Base-by-base conservation (phyloP, 2,888 invertebrate genomes). In the Ommatoiulus sabulosus region DNA sequence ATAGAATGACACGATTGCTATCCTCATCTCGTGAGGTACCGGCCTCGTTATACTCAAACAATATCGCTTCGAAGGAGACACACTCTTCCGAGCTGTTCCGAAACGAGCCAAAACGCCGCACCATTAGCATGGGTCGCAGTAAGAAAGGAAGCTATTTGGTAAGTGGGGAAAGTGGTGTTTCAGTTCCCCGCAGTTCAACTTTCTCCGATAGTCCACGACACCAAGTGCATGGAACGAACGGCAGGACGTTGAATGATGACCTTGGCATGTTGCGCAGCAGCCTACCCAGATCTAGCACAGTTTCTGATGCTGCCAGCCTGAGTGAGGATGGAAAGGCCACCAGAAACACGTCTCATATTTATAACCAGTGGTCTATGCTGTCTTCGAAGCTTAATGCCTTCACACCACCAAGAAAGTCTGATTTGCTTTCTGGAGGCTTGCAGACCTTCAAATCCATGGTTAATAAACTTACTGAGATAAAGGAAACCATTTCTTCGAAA, bases 391-490 rank as follows among this genome's bases (percentile, higher is more conserved):
- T 86, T 87, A 52, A 87, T 44, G 20, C 97, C 88, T 96, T 96
- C 91, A 95, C 95, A 92, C 94, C 97, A 93, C 96, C 97, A 72
- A 95, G 96, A 85, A 52, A 52, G 52, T 52, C 52, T 8, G 52
- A 52, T 12, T 10, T 52, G 5, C 5, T 52, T 12, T 52, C 52
- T 2, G 52, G 52, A 12, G 52, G 52, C 7, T 97, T 97, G 93
- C 97, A 97, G 92, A 97, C 97, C 7, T 94, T 97, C 0, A 97
- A 95, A 1, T 96, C 96, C 80, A 95, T 97, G 92, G 97, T 95
- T 43, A 97, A 97, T 92, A 97, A 97, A 92, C 95, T 97, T 91
- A 97, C 97, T 92, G 97, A 97, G 92, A 96, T 97, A 92, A 97
- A 97, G 92, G 97, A 97, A 92, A 97, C 96, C 44, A 97, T 97